Evolutionary conservation across 2,113 vertebrate species (phyloP).

Genomic region (Notarius quadriscutis): DNA sequence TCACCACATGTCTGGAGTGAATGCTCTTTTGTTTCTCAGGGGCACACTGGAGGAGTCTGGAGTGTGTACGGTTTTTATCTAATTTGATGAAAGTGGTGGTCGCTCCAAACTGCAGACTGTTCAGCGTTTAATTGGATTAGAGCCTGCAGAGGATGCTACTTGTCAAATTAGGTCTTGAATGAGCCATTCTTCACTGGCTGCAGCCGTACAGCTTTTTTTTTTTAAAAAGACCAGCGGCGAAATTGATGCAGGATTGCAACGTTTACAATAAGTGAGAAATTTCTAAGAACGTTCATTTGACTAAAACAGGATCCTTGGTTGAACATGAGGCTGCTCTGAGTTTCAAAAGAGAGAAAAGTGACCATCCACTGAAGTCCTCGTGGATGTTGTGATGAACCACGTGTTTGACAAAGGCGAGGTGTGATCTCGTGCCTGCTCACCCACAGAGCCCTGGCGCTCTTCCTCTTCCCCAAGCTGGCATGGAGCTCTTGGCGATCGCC

Average conservation of each 20-base stretch:
- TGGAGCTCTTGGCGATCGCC: constrained; percentile 54
- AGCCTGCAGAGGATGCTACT: constrained; percentile 54
- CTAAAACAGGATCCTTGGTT: not conserved
- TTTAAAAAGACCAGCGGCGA: not conserved
- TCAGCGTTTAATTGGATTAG: constrained; percentile 67
- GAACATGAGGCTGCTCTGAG: not conserved
- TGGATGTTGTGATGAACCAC: not conserved
- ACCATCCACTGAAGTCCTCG: not conserved
- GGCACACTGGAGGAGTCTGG: constrained; percentile 35
- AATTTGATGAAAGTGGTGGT: constrained; percentile 54
- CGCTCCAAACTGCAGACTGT: constrained; percentile 36
- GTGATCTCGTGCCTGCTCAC: constrained; percentile 12
- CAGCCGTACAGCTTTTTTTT: not conserved
- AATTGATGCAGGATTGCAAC: not conserved
- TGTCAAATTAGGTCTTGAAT: constrained; percentile 62
- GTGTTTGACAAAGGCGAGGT: constrained; percentile 8
- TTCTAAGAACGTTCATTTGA: not conserved
- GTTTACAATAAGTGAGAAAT: not conserved
- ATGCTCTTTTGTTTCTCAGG: constrained; percentile 50
- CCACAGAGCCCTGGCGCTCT: constrained; percentile 11
- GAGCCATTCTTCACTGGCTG: constrained; percentile 40
- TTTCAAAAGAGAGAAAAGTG: not conserved
- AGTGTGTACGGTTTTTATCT: constrained; percentile 34
- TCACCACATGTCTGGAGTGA: constrained; percentile 40
- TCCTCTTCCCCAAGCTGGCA: constrained; percentile 10